Conservation (phyloP, 1,140 invertebrate genomes). For the Triops cancriformis region DNA sequence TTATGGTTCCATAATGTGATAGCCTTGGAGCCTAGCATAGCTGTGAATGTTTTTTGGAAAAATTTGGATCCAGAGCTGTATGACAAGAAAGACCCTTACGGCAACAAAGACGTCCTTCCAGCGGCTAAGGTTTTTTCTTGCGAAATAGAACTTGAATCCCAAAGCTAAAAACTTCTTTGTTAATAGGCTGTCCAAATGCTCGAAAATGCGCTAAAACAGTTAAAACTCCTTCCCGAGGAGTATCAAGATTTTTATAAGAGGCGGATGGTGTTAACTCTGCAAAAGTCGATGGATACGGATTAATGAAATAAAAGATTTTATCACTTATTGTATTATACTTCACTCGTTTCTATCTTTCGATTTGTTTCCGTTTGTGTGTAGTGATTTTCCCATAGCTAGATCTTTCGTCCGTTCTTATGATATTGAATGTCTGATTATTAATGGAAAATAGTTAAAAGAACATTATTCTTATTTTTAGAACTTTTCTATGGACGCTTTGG, state of each 20-base stretch:
- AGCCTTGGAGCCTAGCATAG: slow-evolving; percentile 45
- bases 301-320: background rate
- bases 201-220: slow-evolving; percentile 42
- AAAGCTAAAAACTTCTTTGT: slow-evolving; percentile 23
- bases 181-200: slow-evolving; percentile 42
- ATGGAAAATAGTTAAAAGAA: background rate
- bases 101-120: slow-evolving; percentile 48
- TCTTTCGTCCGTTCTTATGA: background rate
- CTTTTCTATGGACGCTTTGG: slow-evolving; percentile 18
- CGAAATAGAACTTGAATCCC: background rate
- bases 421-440: too few species aligned
- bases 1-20: slow-evolving; percentile 55
- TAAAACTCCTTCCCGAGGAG: slow-evolving; percentile 44
- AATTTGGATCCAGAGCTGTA: slow-evolving; percentile 43
- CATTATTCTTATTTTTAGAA: background rate
- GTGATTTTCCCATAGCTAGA: background rate
- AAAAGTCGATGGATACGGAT: slow-evolving; percentile 1
- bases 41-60: slow-evolving; percentile 54
- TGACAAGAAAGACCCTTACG: slow-evolving; percentile 50
- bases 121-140: slow-evolving; percentile 37
- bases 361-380: too few species aligned
- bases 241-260: slow-evolving; percentile 47
- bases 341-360: background rate
- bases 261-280: slow-evolving; percentile 38
- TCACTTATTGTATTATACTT: background rate